These are phyloP conservation scores for Empidonax traillii DNA, from an alignment of 2,113 vertebrate species.

Conservation along the genomic window DNA sequence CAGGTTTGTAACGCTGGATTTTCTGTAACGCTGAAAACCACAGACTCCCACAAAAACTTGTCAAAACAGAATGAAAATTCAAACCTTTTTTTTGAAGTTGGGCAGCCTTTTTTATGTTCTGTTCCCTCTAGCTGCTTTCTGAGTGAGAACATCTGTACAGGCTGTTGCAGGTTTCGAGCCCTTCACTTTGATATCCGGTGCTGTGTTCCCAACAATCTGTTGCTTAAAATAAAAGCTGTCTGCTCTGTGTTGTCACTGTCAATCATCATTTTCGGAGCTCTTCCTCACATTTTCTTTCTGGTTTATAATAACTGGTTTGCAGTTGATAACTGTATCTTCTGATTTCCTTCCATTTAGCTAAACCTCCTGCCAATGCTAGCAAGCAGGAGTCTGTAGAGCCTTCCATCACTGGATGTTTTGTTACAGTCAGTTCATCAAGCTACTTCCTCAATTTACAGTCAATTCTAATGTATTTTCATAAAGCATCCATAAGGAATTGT, in stretches of 20 bases:
- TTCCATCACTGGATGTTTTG: not conserved
- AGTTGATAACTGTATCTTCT: conserved; percentile 3
- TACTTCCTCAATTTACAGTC: not conserved
- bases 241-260: not conserved
- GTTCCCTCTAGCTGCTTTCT: conserved; percentile 3
- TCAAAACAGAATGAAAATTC: not conserved
- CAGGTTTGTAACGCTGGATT: not conserved
- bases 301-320: not conserved
- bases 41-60: not conserved
- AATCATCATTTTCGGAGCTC: not conserved
- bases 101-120: not conserved
- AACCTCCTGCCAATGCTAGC: not conserved
- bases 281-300: not conserved
- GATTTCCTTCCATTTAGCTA: not conserved
- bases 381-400: not conserved
- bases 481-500: not conserved
- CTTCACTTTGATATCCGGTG: not conserved
- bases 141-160: conserved; percentile 30
- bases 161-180: not conserved
- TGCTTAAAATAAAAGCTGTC: conserved; percentile 24
- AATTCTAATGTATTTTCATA: not conserved
- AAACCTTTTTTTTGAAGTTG: not conserved
- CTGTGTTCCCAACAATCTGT: not conserved
- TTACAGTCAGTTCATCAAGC: not conserved
- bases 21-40: not conserved